These are phyloP conservation scores for Gymnopithys bicolor DNA, from an alignment of 2,797 vertebrate genomes.

Conservation along the genomic window DNA sequence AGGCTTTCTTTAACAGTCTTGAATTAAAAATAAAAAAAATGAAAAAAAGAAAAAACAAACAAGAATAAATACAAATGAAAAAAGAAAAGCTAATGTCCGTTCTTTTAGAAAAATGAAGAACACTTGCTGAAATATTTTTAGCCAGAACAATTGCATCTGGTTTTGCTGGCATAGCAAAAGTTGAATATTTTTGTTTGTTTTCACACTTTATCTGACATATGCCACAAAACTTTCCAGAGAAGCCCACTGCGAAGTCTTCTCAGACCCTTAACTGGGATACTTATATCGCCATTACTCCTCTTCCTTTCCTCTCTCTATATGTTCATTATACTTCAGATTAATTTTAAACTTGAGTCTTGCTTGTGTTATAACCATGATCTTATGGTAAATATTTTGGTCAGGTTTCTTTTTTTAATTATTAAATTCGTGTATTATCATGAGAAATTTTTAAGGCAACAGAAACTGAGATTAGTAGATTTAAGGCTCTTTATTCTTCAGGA, in stretches of 20 bases:
- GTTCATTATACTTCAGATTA: background rate
- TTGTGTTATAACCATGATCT: background rate
- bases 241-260: background rate
- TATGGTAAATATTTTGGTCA: background rate
- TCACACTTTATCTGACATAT: background rate
- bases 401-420: background rate
- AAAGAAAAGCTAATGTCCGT: background rate
- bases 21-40: background rate
- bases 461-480: background rate
- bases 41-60: accelerated
- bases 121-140: background rate
- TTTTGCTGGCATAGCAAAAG: background rate
- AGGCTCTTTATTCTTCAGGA: background rate
- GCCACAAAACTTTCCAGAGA: background rate
- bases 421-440: background rate
- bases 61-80: background rate
- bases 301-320: background rate
- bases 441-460: background rate
- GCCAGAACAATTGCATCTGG: background rate
- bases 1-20: background rate
- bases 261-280: background rate
- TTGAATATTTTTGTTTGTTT: background rate
- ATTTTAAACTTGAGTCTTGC: background rate
- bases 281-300: background rate
- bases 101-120: background rate